Evolutionary conservation across 1,140 invertebrate genomes (phyloP), one percentile per base, ranked within the genome.

Genomic region (Galendromus occidentalis): DNA sequence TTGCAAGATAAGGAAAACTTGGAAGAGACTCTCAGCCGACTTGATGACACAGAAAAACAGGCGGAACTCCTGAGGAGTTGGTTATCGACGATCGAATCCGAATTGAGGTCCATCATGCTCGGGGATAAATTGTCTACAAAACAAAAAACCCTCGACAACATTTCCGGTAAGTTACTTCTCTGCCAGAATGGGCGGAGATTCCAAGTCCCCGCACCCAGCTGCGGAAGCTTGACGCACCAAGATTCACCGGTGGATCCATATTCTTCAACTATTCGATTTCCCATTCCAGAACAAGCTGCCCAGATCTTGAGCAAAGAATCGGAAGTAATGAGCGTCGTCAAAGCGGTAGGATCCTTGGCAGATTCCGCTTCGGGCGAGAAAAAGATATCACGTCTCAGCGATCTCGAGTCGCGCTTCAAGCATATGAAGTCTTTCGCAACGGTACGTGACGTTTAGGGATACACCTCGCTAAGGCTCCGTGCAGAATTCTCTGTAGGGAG

Each of bases 1-100:
- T 77, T 89, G 17, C 72, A 80, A 17, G 87, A 91, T 69, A 95
- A 95, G 76, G 85, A 87, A 73, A 78, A 83, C 17, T 88, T 92
- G 69, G 78, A 91, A 17, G 86, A 91, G 65, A 59, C 51, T 18
- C 51, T 59, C 14, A 59, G 33, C 33, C 51, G 51, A 9, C 20
- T 59, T 1, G 51, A 25, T 59, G 51, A 59, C 14, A 20, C 51
- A 4, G 51, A 59, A 25, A 59, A 59, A 59, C 51, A 59, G 33
- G 51, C 51, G 2, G 51, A 59, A 17, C 25, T 59, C 14, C 51
- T 59, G 14, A 25, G 51, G 25, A 59, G 22, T 9, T 59, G 51
- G 51, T 33, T 59, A 6, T 17, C 51, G 22, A 59, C 22, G 2
- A 17, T 59, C 25, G 51, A 59, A 33, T 29, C 51, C 25, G 51